Evolutionary conservation across 2,888 invertebrate species (phyloP).

Genomic region (Clepsis dumicolana): DNA sequence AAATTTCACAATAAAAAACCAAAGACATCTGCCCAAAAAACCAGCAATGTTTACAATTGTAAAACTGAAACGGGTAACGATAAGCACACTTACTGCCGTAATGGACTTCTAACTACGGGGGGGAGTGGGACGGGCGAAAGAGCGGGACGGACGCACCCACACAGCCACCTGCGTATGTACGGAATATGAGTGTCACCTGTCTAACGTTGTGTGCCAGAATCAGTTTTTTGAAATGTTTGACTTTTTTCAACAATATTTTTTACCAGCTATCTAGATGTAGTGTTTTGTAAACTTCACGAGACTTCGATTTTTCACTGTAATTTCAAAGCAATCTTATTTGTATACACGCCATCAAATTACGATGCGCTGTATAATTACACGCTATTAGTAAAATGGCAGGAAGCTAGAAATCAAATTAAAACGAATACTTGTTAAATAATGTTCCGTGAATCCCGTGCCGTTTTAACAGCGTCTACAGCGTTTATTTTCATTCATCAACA

Average conservation of each 20-base stretch:
- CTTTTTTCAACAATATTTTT: too few species aligned
- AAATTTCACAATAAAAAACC: not conserved
- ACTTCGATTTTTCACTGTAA: too few species aligned
- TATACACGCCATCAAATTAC: too few species aligned
- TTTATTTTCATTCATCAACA: conserved; percentile 41
- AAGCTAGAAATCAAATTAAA: conserved; percentile 6
- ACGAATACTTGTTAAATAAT: not conserved
- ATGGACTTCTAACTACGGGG: conserved; percentile 62
- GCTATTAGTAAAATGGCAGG: too few species aligned
- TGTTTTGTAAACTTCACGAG: too few species aligned
- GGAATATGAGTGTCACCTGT: conserved; percentile 38
- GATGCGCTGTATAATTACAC: too few species aligned
- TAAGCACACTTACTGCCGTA: conserved; percentile 57
- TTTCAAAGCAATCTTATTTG: too few species aligned
- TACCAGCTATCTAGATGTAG: too few species aligned
- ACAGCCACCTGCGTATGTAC: conserved; percentile 21
- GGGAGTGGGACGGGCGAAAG: conserved; percentile 47
- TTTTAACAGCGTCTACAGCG: conserved; percentile 26
- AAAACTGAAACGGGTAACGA: conserved; percentile 40
- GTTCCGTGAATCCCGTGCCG: not conserved
- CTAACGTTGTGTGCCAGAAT: conserved; percentile 9
- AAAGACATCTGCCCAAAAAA: conserved; percentile 22
- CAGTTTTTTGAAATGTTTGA: not conserved
- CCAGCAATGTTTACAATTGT: conserved; percentile 41
- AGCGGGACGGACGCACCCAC: conserved; percentile 21